Base-by-base conservation (phyloP, 1,140 invertebrate genomes). In the Trigoniulus corallinus region DNA sequence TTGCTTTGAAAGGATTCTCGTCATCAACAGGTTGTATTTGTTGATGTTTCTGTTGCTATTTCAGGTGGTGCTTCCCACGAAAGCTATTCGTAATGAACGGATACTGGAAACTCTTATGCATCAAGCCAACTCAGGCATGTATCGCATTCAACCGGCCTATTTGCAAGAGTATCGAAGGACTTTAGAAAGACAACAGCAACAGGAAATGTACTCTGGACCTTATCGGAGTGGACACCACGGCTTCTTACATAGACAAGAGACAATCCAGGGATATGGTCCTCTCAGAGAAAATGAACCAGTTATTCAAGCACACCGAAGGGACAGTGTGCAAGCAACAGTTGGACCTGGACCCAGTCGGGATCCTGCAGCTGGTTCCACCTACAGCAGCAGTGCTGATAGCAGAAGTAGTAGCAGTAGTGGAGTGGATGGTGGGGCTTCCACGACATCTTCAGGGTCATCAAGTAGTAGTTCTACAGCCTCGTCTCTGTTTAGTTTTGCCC, bases 91-190 rank as follows among this genome's bases (percentile, higher is more conserved):
- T 61, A 89, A 94, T 65, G 87, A 93, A 63, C 73, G 82, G 26
- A 93, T 94, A 53, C 72, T 94, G 53, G 87, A 91, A 66, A 94
- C 88, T 0, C 70, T 94, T 23, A 88, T 91, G 81, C 84, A 82
- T 62, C 88, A 94, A 70, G 87, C 88, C 27, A 89, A 89, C 64
- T 80, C 85, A 1, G 88, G 88, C 18, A 91, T 89, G 72, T 93
- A 88, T 67, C 74, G 87, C 27, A 87, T 92, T 60, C 83, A 91
- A 61, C 85, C 89, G 61, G 78, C 77, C 43, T 86, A 84, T 60
- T 66, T 93, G 54, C 82, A 88, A 67, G 86, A 83, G 52, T 92
- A 85, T 64, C 81, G 55, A n/a, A 51, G 3, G 4, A 27, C 20
- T 4, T 18, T 51, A 34, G 3, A 47, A 40, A 3, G 22, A 48